phyloP scores from a whole-genome alignment of 1,140 invertebrate genomes.

The Palaemon carinicauda region DNA sequence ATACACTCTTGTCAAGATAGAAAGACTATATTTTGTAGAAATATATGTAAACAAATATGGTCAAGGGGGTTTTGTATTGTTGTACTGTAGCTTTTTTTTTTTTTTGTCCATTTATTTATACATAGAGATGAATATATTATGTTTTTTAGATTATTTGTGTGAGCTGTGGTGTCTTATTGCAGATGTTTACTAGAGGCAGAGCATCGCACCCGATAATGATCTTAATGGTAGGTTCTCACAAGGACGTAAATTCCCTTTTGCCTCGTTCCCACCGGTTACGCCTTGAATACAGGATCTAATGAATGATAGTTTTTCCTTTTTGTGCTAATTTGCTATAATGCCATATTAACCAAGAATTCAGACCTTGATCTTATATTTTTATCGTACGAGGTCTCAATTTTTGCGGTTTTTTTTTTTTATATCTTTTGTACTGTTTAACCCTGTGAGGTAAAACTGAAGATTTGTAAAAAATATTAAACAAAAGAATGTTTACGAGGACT shows the following conservation, averaged over 20 bases:
- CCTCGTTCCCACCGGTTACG: constrained; percentile 48
- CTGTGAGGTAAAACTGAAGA: too few relatives aligned
- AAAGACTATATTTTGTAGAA: too few relatives aligned
- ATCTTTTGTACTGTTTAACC: too few relatives aligned
- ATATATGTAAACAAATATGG: too few relatives aligned
- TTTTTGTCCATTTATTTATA: neutral
- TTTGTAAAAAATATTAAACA: too few relatives aligned
- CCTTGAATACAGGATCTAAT: constrained; percentile 13
- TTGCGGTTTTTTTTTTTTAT: too few relatives aligned
- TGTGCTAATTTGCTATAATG: constrained; percentile 38
- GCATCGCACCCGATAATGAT: constrained; percentile 28
- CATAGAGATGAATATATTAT: neutral
- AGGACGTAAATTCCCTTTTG: constrained; percentile 48
- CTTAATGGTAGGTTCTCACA: constrained; percentile 40
- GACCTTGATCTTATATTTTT: neutral
- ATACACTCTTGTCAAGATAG: too few relatives aligned
- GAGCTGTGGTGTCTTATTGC: neutral
- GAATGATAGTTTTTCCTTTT: neutral
- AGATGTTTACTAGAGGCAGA: neutral
- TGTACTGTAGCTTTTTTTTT: too few relatives aligned
- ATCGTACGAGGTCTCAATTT: neutral
- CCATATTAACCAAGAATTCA: constrained; percentile 29
- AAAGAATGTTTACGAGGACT: too few relatives aligned
- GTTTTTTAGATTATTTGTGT: neutral
- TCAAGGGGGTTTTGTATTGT: too few relatives aligned